Base-by-base conservation (phyloP, 2,888 invertebrate species). In the Panopea generosa region DNA sequence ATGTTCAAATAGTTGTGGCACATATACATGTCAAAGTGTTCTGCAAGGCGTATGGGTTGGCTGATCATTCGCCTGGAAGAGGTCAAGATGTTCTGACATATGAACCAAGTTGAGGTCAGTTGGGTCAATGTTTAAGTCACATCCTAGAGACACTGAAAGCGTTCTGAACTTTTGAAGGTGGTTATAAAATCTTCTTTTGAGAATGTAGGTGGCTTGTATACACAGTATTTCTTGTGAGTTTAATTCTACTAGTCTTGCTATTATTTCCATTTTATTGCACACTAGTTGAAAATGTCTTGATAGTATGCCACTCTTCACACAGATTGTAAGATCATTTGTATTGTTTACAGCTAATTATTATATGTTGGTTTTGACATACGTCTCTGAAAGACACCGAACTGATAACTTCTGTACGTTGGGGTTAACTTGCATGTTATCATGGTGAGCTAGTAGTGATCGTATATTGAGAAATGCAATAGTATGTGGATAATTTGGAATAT, bases 391-490 rank as follows among this genome's bases (percentile, higher is more conserved):
- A 47, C 60, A 60, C 6, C 43, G 47, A 16, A 60, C 60, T 26
- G 45, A 60, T 47, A 45, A 60, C 3, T 47, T 60, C 22, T 26
- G 60, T 47, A 60, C 6, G n/a, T 60, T 60, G 45, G 22, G 60
- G 38, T 60, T 47, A 26, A 2, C 20, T 47, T 60, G n/a, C 45
- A 60, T 43, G 47, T 60, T 7, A 9, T 16, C 49, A 61, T 6
- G 11, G 49, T 61, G 61, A 49, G 61, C 47, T 61, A 9, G 29
- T 11, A 61, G 33, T 27, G 49, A 53, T 20, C 26, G 20, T 33
- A 62, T 62, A 22, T 70, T 69, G 55, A 62, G 70, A 27, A 53
- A 61, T 52, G 22, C 62, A 26, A 56, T 26, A 20, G 53, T 53
- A 43, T 47, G 49, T 16, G 38, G 47, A 14, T 47, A 29, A 49